These are phyloP conservation scores for Nyctibius grandis DNA, from an alignment of 2,797 vertebrate genomes.

Conservation along the genomic window DNA sequence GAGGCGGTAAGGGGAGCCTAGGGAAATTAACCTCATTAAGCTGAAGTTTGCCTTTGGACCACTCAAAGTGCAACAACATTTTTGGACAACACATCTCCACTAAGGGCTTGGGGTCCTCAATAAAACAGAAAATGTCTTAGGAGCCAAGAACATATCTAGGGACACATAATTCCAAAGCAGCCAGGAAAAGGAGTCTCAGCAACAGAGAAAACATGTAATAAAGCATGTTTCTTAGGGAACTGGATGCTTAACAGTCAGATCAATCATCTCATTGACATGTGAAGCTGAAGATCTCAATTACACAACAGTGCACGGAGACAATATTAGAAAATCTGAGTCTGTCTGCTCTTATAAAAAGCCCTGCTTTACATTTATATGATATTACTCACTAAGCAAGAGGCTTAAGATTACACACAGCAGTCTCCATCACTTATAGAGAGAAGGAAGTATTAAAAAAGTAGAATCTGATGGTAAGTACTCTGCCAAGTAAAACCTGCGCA, in stretches of 20 bases:
- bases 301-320: not conserved
- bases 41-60: not conserved
- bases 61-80: not conserved
- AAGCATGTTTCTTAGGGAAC: not conserved
- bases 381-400: not conserved
- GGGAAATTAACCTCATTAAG: slow-evolving; percentile 39
- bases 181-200: not conserved
- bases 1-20: not conserved
- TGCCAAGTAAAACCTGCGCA: not conserved
- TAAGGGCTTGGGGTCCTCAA: not conserved
- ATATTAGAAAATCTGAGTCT: not conserved
- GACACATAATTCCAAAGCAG: not conserved
- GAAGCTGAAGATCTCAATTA: not conserved
- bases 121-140: not conserved
- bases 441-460: not conserved
- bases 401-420: not conserved
- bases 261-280: not conserved
- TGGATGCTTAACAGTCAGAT: not conserved
- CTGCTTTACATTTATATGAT: not conserved
- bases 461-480: not conserved
- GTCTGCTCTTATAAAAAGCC: not conserved
- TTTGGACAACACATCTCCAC: not conserved
- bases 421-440: not conserved
- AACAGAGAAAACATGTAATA: not conserved
- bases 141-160: not conserved